Evolutionary conservation across 2,797 vertebrate genomes (phyloP).

Genomic region (Protonibea diacanthus): DNA sequence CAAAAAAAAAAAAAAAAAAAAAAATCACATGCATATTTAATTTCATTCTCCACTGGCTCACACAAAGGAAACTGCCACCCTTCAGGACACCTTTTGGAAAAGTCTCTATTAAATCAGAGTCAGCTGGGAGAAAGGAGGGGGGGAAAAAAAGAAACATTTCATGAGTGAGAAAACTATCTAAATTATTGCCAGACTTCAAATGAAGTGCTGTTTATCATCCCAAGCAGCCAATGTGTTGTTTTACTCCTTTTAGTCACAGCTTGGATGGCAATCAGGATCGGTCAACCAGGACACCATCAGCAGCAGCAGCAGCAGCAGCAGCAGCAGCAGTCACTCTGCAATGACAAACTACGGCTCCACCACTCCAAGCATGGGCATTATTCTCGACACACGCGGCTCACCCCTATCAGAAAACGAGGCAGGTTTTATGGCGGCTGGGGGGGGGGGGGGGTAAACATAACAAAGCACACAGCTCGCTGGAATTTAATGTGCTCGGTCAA

Average conservation of each 20-base stretch:
- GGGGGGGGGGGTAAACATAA: slow-evolving; percentile 76
- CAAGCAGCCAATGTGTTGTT: slow-evolving; percentile 73
- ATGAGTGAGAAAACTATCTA: slow-evolving; percentile 68
- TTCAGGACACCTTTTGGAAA: slow-evolving; percentile 80
- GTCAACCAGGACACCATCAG: slow-evolving; percentile 75
- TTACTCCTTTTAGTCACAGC: slow-evolving; percentile 72
- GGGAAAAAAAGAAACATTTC: slow-evolving; percentile 45
- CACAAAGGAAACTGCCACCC: slow-evolving; percentile 81
- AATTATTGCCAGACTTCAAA: slow-evolving; percentile 79
- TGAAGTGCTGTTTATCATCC: slow-evolving; percentile 80
- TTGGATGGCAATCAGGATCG: slow-evolving; percentile 77
- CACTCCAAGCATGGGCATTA: slow-evolving; percentile 60
- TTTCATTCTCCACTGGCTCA: slow-evolving; percentile 87
- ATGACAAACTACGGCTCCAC: slow-evolving; percentile 70
- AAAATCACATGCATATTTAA: slow-evolving; percentile 84
- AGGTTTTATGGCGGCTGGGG: slow-evolving; percentile 76
- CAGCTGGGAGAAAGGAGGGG: slow-evolving; percentile 41
- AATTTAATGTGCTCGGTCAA: slow-evolving; percentile 77
- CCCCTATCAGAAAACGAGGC: slow-evolving; percentile 78
- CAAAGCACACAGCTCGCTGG: slow-evolving; percentile 67
- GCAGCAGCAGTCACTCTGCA: slow-evolving; percentile 73
- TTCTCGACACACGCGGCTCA: slow-evolving; percentile 65
- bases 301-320: slow-evolving; percentile 37
- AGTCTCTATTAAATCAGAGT: slow-evolving; percentile 79
- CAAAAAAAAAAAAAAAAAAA: slow-evolving; percentile 47